Percentiles rank a stretch among this genome's conserved stretches.
phyloP scores from a whole-genome alignment of 1,140 invertebrate genomes.

The Ctenoplectra terminalis region DNA sequence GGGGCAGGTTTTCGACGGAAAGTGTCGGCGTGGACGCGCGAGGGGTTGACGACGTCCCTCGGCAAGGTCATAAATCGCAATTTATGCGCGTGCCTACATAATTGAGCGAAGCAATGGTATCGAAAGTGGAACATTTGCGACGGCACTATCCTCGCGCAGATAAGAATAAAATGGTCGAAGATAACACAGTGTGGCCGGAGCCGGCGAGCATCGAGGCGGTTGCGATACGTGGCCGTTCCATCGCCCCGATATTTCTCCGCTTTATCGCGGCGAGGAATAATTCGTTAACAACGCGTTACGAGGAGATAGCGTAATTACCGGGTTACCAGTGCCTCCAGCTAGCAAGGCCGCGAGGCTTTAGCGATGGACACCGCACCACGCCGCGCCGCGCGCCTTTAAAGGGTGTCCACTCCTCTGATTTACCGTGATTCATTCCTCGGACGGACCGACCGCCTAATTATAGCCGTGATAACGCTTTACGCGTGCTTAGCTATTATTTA shows the following conservation, averaged over 20 bases:
- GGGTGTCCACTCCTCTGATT: slow-evolving; percentile 59
- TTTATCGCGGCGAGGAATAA: slow-evolving; percentile 72
- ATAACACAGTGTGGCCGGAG: slow-evolving; percentile 25
- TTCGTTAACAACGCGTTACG: slow-evolving; percentile 74
- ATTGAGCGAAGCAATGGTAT: slow-evolving; percentile 26
- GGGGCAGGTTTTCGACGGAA: neutral
- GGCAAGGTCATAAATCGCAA: slow-evolving; percentile 40
- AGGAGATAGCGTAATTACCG: slow-evolving; percentile 74
- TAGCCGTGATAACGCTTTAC: slow-evolving; percentile 74
- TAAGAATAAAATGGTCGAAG: slow-evolving; percentile 44
- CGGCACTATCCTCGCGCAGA: slow-evolving; percentile 34
- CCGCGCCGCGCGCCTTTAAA: slow-evolving; percentile 23
- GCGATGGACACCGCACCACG: slow-evolving; percentile 26
- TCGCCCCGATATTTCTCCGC: slow-evolving; percentile 58
- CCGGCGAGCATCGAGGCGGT: neutral
- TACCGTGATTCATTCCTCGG: slow-evolving; percentile 59
- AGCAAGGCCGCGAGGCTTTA: neutral
- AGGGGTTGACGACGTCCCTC: neutral
- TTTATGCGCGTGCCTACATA: slow-evolving; percentile 31
- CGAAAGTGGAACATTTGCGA: slow-evolving; percentile 50
- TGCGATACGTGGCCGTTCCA: slow-evolving; percentile 12
- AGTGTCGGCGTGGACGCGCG: neutral
- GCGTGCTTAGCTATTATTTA: slow-evolving; percentile 72
- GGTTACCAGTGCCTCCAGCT: slow-evolving; percentile 45
- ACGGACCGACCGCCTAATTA: slow-evolving; percentile 68